A percentile compares a stretch with the other conserved stretches of the same genome.
These are phyloP conservation scores for Abrostola triplasia DNA, from an alignment of 2,888 invertebrate species.

Conservation along the genomic window DNA sequence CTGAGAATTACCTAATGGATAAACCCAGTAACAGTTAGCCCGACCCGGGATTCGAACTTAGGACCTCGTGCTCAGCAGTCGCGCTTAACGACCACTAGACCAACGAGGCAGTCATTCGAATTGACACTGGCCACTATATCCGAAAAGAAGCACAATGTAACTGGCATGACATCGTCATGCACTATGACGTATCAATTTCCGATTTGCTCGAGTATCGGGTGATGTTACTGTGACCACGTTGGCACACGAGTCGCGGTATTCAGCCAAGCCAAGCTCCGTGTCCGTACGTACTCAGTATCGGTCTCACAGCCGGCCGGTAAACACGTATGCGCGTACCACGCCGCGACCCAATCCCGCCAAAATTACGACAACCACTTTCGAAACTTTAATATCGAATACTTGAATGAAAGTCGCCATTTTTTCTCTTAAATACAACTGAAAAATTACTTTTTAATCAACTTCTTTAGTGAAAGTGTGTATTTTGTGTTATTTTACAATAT, in stretches of 20 bases:
- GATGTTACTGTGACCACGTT: slow-evolving; percentile 56
- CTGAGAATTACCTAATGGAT: too few relatives aligned
- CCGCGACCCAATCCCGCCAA: slow-evolving; percentile 48
- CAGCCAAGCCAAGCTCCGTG: slow-evolving; percentile 9
- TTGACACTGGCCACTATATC: too few relatives aligned
- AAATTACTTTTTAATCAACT: slow-evolving; percentile 16
- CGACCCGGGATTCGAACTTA: too few relatives aligned
- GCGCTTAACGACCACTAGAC: too few relatives aligned
- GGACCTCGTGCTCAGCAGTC: too few relatives aligned
- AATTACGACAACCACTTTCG: slow-evolving; percentile 55
- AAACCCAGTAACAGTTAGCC: too few relatives aligned
- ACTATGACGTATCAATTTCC: slow-evolving; percentile 52
- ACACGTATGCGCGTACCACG: slow-evolving; percentile 10
- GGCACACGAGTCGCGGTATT: slow-evolving; percentile 46
- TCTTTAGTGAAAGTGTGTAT: slow-evolving; percentile 39
- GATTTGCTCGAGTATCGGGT: slow-evolving; percentile 47
- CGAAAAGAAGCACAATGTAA: too few relatives aligned
- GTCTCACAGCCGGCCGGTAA: slow-evolving; percentile 46
- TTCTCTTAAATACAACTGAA: background rate
- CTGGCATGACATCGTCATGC: slow-evolving; percentile 22
- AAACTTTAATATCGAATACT: slow-evolving; percentile 27
- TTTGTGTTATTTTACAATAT: slow-evolving; percentile 11
- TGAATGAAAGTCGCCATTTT: slow-evolving; percentile 39
- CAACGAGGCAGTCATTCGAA: too few relatives aligned
- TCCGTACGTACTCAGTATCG: slow-evolving; percentile 48